Evolutionary conservation across 2,113 vertebrate species (phyloP), one percentile per base, ranked within the genome.

Genomic region (Prinia subflava): DNA sequence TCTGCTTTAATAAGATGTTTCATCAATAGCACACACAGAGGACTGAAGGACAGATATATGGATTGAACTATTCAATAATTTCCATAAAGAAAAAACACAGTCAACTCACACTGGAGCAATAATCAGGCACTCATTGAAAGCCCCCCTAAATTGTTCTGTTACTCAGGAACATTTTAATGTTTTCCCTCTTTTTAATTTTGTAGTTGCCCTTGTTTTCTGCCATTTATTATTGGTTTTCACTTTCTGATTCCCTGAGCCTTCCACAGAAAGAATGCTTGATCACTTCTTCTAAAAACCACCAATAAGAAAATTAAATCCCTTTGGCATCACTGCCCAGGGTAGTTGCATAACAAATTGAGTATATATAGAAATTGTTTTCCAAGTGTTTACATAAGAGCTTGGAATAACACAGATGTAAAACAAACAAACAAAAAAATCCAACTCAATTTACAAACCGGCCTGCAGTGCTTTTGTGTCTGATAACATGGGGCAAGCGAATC

Each of bases 301-400:
- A 0, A 88, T 63, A 93, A 93, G 92, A 93, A 93, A 95, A 95
- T 83, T 35, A 95, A 94, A 96, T 94, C 92, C 92, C 76, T 83
- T 64, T 86, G 88, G 90, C 93, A 79, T 92, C 92, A 19, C 79
- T 84, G 85, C 79, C 27, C 60, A 33, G 80, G 27, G 68, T 2
- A 22, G 92, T 97, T 97, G 93, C 85, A 68, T 97, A 97, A 96
- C 90, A 52, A 89, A 83, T 28, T 0, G 2, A 78, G 71, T 84
- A 83, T 89, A 94, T 75, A 95, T 64, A 95, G 95, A 93, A 94
- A 96, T 75, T 93, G 83, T 93, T 92, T 90, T 67, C 68, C 76
- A 59, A 94, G 76, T 92, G 88, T 95, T 97, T 96, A 96, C 79
- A 71, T 96, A 96, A 96, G 93, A 83, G 73, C 94, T 93, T 63